Conservation (phyloP, 2,113 vertebrate species). For the Phodopus roborovskii region DNA sequence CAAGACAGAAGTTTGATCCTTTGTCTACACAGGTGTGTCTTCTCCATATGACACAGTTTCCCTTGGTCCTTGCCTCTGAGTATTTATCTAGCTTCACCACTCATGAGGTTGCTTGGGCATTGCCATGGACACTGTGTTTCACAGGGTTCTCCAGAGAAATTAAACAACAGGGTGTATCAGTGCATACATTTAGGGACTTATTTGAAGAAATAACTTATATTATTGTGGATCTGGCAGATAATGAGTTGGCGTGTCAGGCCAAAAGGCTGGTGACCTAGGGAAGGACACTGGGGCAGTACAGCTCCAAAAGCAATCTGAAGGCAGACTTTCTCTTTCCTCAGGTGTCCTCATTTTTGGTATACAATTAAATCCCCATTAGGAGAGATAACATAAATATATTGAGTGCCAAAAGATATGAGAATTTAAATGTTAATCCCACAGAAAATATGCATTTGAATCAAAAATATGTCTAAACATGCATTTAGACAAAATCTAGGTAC, state of each 20-base stretch:
- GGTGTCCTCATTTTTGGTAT: background rate
- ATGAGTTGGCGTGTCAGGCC: background rate
- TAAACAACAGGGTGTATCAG: background rate
- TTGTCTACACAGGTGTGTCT: background rate
- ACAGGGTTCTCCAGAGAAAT: background rate
- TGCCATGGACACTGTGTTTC: background rate
- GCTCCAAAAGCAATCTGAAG: background rate
- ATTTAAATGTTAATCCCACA: background rate
- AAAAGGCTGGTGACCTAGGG: background rate
- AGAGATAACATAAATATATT: background rate
- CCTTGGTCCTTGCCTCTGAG: background rate
- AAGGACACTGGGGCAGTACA: background rate
- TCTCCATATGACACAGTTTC: background rate
- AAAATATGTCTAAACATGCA: background rate
- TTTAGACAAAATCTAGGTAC: background rate
- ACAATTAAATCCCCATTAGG: background rate
- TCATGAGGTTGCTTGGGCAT: conserved; percentile 9
- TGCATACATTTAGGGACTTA: background rate
- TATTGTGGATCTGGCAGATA: background rate
- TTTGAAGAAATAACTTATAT: background rate
- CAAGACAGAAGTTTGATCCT: background rate
- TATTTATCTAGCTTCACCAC: background rate
- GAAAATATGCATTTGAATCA: background rate
- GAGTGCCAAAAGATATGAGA: background rate
- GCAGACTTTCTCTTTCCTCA: background rate